Evolutionary conservation across 2,888 invertebrate species (phyloP), one percentile per base, ranked within the genome.

Genomic region (Ectemnius continuus): DNA sequence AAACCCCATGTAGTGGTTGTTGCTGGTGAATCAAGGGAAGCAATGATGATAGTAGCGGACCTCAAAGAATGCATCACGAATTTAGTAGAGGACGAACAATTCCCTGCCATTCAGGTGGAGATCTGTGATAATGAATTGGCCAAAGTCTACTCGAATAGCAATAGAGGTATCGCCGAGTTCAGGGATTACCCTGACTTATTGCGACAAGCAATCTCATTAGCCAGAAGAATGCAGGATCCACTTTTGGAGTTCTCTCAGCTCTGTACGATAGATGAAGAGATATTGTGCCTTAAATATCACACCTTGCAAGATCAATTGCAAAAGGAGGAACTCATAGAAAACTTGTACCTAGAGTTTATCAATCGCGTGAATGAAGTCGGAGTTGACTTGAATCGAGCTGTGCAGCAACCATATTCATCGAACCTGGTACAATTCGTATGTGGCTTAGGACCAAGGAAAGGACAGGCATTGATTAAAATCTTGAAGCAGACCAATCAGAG

Each of bases 321-420:
- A 0, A 97, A 97, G 87, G 98, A 99, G 70, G 96, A 97, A 65
- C 92, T 99, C 59, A 91, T 97, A 2, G 96, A 97, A 85, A 95
- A 96, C 48, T 92, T 99, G 4, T 95, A 96, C 78, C 91, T 97
- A 67, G 98, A 99, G 92, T 96, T 96, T 87, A 97, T 99, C 1
- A 99, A 98, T 89, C 93, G 98, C 67, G 97, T 98, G 0, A 99
- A 99, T 89, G 99, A 99, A 93, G 99, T 99, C 0, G 99, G 99
- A 6, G 98, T 99, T 0, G 99, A 99, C 87, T 95, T 99, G 11
- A 99, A 99, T 89, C 93, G 96, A 86, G 97, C 98, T 0, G 96
- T 99, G 0, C 94, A 97, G 75, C 96, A 97, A 73, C 94, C 97
- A 0, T 95, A 99, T 84, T 97, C 97, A 0, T 94, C 96, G 0